Percentiles rank a stretch among this genome's conserved stretches.
Evolutionary conservation across 2,113 vertebrate genomes (phyloP).

Genomic region (Notiomystis cincta): DNA sequence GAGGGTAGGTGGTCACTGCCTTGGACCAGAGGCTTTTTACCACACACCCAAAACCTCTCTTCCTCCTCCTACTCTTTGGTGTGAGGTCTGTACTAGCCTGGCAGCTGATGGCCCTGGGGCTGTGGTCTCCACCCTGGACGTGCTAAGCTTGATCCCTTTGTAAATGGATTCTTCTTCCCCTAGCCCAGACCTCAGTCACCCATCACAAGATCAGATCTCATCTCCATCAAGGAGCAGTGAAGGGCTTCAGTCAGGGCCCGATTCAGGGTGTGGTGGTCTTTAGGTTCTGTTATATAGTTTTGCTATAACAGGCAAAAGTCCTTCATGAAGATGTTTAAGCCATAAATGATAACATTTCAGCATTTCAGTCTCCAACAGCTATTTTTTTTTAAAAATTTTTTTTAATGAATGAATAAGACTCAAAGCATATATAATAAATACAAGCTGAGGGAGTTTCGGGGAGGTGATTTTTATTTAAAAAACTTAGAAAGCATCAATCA

Average conservation of each 20-base stretch:
- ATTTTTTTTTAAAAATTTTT: neutral
- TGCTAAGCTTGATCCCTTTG: neutral
- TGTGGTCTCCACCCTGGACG: no score
- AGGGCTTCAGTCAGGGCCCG: neutral
- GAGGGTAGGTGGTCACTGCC: neutral
- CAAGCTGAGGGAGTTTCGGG: fast-evolving
- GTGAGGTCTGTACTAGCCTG: neutral
- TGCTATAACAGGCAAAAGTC: neutral
- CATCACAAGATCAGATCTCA: no score
- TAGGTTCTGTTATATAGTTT: neutral
- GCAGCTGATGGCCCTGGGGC: neutral
- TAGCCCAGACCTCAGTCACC: neutral
- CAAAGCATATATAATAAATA: neutral
- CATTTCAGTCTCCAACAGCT: neutral
- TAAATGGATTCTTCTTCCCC: no score
- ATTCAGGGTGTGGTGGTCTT: neutral
- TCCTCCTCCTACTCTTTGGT: no score
- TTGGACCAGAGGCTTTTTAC: fast-evolving
- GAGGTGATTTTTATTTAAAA: neutral
- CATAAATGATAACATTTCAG: neutral
- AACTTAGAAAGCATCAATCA: neutral
- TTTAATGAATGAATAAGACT: neutral
- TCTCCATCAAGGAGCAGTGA: fast-evolving
- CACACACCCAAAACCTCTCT: neutral
- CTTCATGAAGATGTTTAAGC: neutral